A percentile compares a stretch with the other conserved stretches of the same genome.
Evolutionary conservation across 2,113 vertebrate genomes (phyloP).

Genomic region (Sula dactylatra): DNA sequence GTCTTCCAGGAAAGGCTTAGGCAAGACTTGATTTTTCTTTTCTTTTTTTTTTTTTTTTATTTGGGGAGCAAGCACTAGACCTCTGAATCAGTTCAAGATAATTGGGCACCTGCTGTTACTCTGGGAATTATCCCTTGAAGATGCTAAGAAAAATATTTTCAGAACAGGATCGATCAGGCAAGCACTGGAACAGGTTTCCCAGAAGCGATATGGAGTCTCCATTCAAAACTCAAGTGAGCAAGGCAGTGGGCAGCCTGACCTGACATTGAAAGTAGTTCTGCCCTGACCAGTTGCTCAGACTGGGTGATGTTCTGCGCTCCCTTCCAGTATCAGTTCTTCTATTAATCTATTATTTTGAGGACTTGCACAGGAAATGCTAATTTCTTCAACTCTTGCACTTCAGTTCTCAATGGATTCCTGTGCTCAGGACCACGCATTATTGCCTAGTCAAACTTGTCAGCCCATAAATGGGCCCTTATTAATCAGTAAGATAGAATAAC

Average conservation of each 20-base stretch:
- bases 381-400: not conserved
- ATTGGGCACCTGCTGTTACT: not conserved
- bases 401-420: not conserved
- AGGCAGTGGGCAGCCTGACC: not conserved
- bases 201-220: not conserved
- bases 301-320: not conserved
- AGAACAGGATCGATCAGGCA: not conserved
- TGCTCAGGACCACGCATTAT: not conserved
- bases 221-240: not conserved
- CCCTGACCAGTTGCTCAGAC: not conserved
- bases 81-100: not conserved
- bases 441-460: not conserved
- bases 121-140: not conserved
- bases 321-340: not conserved
- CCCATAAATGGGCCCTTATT: not conserved
- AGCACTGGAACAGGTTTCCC: not conserved
- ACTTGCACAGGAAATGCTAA: not conserved
- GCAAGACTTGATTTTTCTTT: not conserved
- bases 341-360: not conserved
- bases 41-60: not conserved
- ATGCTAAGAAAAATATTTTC: not conserved
- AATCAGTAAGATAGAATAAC: not conserved
- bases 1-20: not conserved
- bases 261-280: not conserved
- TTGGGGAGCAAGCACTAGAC: not conserved